phyloP scores from a whole-genome alignment of 2,888 invertebrate species.

The Sabellastarte sp. region DNA sequence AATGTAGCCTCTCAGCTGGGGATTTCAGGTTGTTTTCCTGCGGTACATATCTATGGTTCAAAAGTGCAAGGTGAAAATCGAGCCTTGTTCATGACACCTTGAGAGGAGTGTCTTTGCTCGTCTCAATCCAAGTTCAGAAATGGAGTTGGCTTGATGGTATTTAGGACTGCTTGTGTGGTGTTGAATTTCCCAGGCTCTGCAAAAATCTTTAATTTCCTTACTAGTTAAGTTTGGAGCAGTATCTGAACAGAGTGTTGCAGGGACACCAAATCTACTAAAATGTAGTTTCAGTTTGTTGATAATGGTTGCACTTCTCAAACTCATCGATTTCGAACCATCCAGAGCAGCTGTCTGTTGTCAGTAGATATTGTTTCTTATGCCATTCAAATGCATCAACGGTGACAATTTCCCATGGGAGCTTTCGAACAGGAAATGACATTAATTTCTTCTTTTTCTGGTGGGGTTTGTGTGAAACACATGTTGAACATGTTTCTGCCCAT shows the following conservation, averaged over 20 bases:
- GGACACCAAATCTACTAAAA: background rate
- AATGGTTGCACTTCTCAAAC: slow-evolving; percentile 18
- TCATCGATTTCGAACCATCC: slow-evolving; percentile 26
- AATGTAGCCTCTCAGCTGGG: background rate
- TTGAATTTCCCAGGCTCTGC: too few species aligned
- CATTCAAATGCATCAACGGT: slow-evolving; percentile 27
- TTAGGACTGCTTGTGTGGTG: too few species aligned
- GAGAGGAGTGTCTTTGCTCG: background rate
- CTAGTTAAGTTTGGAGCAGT: background rate
- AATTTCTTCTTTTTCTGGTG: slow-evolving; percentile 9
- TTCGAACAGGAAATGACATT: slow-evolving; percentile 13
- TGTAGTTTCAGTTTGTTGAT: slow-evolving; percentile 6
- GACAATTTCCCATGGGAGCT: slow-evolving; percentile 27
- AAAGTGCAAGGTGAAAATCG: background rate
- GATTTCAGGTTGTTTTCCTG: background rate
- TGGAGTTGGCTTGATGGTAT: too few species aligned
- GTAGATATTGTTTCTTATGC: slow-evolving; percentile 20
- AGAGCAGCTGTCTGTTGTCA: slow-evolving; percentile 25
- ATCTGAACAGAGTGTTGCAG: background rate
- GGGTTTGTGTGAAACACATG: background rate
- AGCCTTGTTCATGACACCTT: background rate
- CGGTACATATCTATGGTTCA: background rate
- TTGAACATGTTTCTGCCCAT: background rate
- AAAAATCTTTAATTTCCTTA: too few species aligned
- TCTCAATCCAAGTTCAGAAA: background rate